Evolutionary conservation across 2,888 invertebrate genomes (phyloP), one percentile per base, ranked within the genome.

Genomic region (Germaria angustata): DNA sequence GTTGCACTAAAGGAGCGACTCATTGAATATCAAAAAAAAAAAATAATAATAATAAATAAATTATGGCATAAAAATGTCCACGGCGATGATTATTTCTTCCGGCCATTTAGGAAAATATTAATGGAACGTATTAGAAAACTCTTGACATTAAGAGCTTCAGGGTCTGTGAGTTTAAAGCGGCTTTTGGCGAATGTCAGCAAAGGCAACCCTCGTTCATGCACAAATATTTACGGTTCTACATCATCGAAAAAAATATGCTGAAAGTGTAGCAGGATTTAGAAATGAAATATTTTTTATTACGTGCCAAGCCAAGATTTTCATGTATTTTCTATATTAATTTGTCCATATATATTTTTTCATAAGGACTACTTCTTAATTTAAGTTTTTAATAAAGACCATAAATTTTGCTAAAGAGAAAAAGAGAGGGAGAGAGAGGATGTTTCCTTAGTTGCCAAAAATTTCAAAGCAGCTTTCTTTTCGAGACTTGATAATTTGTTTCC

Each of bases 311-410:
- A 61, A 39, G 49, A 63, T 69, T 75, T 73, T 32, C 46, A 66
- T 73, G 44, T 73, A 68, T 61, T 80, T 68, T 73, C 68, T 46
- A 63, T 63, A 73, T 24, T 68, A 80, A 41, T 80, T 69, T 53
- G 49, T 69, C 24, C 15, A 22, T 24, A 4, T 15, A 36, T 20
- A 39, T 59, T 73, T 34, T 20, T 53, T 68, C 44, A 53, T 22
- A 79, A 57, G 32, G 24, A 55, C 55, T 57, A 24, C 28, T 36
- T 57, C 9, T 34, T 66, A 20, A 34, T 66, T 49, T 46, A 63
- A 41, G 36, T 68, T 41, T 32, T 61, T 63, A 36, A 78, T 41
- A 61, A 71, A 55, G 63, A 46, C 13, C 39, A 53, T 69, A 46
- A 78, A 71, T 53, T 63, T 78, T 36, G 13, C 36, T 34, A 51